Evolutionary conservation across 2,113 vertebrate genomes (phyloP).

Genomic region (Bagarius yarrelli): DNA sequence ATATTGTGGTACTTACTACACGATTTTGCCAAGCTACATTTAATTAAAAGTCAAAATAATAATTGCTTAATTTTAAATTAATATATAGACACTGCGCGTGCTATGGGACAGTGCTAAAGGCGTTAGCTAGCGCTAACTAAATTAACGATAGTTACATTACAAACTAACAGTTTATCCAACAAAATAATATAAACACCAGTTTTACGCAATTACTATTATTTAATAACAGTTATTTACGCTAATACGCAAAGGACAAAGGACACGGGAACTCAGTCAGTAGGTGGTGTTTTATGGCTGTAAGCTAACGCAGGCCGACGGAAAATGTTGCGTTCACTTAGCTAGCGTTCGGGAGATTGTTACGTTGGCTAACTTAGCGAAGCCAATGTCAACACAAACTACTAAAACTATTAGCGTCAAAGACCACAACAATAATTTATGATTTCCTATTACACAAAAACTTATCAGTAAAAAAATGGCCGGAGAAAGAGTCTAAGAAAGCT

Average conservation of each 20-base stretch:
- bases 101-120: neutral
- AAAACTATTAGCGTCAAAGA: too few species aligned
- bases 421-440: neutral
- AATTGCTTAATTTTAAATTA: too few species aligned
- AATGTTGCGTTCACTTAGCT: neutral
- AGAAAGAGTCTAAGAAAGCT: neutral
- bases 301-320: neutral
- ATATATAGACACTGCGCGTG: neutral
- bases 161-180: neutral
- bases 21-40: neutral
- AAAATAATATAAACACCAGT: neutral
- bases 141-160: neutral
- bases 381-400: neutral
- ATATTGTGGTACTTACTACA: too few species aligned
- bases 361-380: neutral
- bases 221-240: neutral
- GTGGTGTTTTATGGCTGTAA: neutral
- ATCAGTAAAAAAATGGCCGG: rapidly evolving
- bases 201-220: neutral
- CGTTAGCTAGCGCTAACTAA: neutral
- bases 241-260: neutral
- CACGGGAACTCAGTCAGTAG: too few species aligned
- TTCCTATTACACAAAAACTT: neutral
- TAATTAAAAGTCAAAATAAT: neutral
- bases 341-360: neutral